Conservation (phyloP, 2,797 vertebrate genomes). For the Typhlichthys subterraneus region DNA sequence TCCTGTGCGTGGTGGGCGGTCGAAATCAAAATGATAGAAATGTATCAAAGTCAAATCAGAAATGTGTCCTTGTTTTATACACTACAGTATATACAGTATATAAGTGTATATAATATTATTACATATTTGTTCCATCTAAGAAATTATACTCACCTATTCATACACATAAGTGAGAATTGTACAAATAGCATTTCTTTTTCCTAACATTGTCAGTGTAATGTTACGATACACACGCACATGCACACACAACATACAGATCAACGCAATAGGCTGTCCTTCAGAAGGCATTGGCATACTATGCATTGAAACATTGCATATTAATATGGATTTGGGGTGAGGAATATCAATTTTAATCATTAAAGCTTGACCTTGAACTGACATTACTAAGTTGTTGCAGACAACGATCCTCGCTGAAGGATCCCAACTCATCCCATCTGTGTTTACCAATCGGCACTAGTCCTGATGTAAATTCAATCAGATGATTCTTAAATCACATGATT, state of each 20-base stretch:
- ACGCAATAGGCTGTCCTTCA: no score
- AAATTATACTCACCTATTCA: not conserved
- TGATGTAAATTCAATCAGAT: constrained; percentile 38
- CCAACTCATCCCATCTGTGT: not conserved
- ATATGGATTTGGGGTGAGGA: not conserved
- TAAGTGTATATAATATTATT: not conserved
- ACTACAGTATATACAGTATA: not conserved
- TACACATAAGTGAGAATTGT: constrained; percentile 10
- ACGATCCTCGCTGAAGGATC: not conserved
- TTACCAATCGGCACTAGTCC: constrained; percentile 11
- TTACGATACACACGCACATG: not conserved
- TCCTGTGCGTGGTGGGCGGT: constrained; percentile 56
- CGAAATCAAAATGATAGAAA: constrained; percentile 25
- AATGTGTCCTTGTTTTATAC: constrained; percentile 21
- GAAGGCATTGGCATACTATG: no score
- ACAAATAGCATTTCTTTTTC: no score
- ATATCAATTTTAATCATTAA: constrained; percentile 26
- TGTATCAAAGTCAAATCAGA: constrained; percentile 10
- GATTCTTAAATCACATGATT: constrained; percentile 47
- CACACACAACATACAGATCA: not conserved
- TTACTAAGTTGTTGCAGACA: constrained; percentile 6
- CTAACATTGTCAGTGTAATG: no score
- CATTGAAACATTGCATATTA: no score
- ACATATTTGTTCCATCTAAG: constrained; percentile 17
- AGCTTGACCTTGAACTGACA: constrained; percentile 41